Evolutionary conservation across 1,140 invertebrate species (phyloP), one percentile per base, ranked within the genome.

Genomic region (Tetramorium alpestre): DNA sequence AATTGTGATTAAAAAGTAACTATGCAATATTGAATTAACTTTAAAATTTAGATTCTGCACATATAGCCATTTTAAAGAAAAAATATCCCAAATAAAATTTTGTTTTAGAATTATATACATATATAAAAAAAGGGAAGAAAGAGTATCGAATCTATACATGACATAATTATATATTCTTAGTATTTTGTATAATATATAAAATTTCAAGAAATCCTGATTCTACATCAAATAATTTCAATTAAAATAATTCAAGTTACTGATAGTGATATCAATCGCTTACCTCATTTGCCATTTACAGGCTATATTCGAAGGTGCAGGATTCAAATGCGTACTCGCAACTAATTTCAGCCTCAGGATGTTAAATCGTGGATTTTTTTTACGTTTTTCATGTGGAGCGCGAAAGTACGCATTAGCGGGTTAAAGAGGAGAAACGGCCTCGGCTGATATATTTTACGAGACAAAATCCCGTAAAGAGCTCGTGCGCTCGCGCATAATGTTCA

Each of bases 381-480:
- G 38, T 56, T 81, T 28, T 56, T 56, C 10, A 10, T 62, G 13
- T 4, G 28, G 13, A 25, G 6, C 10, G n/a, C 2, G n/a, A 64
- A 62, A 11, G 7, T 6, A 25, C 28, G 22, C 44, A 69, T 81
- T 65, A 77, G 49, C 2, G 1, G 47, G 25, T 3, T 41, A 78
- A 58, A 44, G 49, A 78, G 25, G 13, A 85, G 38, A 58, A 47
- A 69, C 56, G 18, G 41, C 11, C 47, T 13, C 7, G 18, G 54
- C 41, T 60, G 18, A 41, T 47, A 60, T 25, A 75, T n/a, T 73
- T 84, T 84, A 84, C 44, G 54, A 62, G 69, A 62, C 25, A 73
- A 73, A 73, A 62, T 84, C 67, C 75, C 69, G 54, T 84, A 75
- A 60, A 84, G 41, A 75, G 11, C n/a, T 73, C 16, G 33, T 41